Percentiles rank a stretch among this genome's conserved stretches.
These are phyloP conservation scores for Diadophis punctatus DNA, from an alignment of 2,113 vertebrate species.

Conservation along the genomic window DNA sequence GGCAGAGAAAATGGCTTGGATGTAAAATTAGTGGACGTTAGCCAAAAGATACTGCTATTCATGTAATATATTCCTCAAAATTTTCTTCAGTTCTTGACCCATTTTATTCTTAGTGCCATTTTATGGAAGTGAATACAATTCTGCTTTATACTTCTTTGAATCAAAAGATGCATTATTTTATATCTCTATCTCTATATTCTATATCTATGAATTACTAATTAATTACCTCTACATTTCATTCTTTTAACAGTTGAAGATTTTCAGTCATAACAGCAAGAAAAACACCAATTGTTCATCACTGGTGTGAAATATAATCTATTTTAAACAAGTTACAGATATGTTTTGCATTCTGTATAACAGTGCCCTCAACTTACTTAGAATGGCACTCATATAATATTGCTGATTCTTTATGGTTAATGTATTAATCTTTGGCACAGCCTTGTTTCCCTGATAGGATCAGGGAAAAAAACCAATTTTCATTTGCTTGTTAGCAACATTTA, in stretches of 20 bases:
- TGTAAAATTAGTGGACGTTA: no score
- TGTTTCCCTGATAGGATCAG: slow-evolving; percentile 27
- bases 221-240: slow-evolving; percentile 23
- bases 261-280: not conserved
- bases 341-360: not conserved
- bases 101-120: not conserved
- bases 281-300: not conserved
- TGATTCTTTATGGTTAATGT: slow-evolving; percentile 11
- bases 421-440: slow-evolving; percentile 17
- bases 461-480: slow-evolving; percentile 13
- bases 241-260: not conserved
- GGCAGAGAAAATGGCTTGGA: not conserved
- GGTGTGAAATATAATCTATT: slow-evolving; percentile 21
- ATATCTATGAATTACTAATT: slow-evolving; percentile 13
- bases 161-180: not conserved
- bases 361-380: slow-evolving; percentile 2
- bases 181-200: not conserved
- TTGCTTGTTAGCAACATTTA: slow-evolving; percentile 26
- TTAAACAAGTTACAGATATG: not conserved
- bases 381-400: not conserved
- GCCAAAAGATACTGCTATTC: not conserved
- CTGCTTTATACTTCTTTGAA: not conserved
- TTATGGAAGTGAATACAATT: not conserved
- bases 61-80: not conserved
- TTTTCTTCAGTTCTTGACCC: not conserved